A percentile compares a stretch with the other conserved stretches of the same genome.
These are phyloP conservation scores for Tauraco hartlaubi DNA, from an alignment of 2,797 vertebrate species.

Conservation along the genomic window DNA sequence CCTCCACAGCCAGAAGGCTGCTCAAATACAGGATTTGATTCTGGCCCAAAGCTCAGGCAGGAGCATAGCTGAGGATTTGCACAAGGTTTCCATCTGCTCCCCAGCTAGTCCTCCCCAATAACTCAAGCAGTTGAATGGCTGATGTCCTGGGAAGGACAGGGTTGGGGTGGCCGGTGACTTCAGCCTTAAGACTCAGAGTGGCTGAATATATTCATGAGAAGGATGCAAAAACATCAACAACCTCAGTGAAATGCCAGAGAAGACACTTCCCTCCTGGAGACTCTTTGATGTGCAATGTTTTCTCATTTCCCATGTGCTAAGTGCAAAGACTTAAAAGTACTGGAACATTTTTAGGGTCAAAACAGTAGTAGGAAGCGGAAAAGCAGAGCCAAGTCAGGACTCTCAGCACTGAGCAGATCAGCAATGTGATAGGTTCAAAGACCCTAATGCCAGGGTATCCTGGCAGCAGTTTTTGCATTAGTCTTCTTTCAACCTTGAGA, in stretches of 20 bases:
- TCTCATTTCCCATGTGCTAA: not conserved
- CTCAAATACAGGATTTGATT: slow-evolving; percentile 51
- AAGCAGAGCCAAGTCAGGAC: not conserved
- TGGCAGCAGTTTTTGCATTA: not conserved
- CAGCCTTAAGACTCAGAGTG: not conserved
- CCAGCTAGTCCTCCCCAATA: not conserved
- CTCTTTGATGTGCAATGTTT: not conserved
- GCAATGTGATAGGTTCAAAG: not conserved
- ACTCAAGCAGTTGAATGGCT: not conserved
- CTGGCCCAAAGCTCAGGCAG: slow-evolving; percentile 49
- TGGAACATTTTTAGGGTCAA: not conserved
- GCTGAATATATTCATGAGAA: not conserved
- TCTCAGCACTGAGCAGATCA: not conserved
- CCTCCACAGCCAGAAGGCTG: slow-evolving; percentile 66
- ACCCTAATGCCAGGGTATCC: not conserved
- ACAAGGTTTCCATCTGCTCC: slow-evolving; percentile 45
- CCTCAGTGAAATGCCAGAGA: not conserved
- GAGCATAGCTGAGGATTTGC: slow-evolving; percentile 32
- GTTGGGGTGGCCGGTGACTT: not conserved
- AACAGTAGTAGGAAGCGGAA: not conserved
- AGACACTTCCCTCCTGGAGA: not conserved
- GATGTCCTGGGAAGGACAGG: not conserved
- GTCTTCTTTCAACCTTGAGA: not conserved
- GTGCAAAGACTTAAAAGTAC: not conserved
- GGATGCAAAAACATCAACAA: not conserved